phyloP scores from a whole-genome alignment of 2,888 invertebrate genomes.

The Sylvicola cinctus region DNA sequence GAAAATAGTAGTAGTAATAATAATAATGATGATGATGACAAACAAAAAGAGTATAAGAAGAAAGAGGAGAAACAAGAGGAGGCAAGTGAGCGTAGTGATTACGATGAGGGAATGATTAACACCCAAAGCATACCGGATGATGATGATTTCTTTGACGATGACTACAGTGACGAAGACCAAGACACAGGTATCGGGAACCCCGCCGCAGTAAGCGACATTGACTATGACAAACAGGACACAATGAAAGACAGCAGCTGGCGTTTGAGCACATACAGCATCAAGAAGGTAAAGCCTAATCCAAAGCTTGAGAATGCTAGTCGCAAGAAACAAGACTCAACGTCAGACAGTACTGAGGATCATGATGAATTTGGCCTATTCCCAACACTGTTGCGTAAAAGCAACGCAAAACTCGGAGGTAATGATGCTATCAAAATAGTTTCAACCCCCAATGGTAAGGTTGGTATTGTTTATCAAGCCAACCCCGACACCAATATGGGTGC shows the following conservation, averaged over 20 bases:
- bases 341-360: too few species aligned
- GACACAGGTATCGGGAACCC: neutral
- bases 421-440: slow-evolving; percentile 28
- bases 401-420: slow-evolving; percentile 24
- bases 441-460: slow-evolving; percentile 26
- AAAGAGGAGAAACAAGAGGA: slow-evolving; percentile 3
- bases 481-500: neutral
- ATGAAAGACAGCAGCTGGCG: too few species aligned
- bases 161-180: slow-evolving; percentile 1
- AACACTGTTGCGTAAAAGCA: slow-evolving; percentile 4
- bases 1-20: slow-evolving; percentile 11
- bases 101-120: slow-evolving; percentile 4
- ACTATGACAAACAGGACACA: too few species aligned
- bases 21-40: slow-evolving; percentile 6
- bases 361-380: too few species aligned
- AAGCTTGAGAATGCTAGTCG: too few species aligned
- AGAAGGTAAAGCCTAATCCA: too few species aligned
- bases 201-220: too few species aligned
- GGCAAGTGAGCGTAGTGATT: slow-evolving; percentile 5
- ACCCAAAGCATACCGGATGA: neutral
- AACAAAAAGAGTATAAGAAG: slow-evolving; percentile 4
- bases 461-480: slow-evolving; percentile 25
- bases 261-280: too few species aligned
- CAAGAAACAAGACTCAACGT: too few species aligned
- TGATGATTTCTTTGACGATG: slow-evolving; percentile 3